Percentiles rank a stretch among this genome's conserved stretches.
These are phyloP conservation scores for Urocitellus parryii DNA, from an alignment of 2,113 vertebrate species.

Conservation along the genomic window DNA sequence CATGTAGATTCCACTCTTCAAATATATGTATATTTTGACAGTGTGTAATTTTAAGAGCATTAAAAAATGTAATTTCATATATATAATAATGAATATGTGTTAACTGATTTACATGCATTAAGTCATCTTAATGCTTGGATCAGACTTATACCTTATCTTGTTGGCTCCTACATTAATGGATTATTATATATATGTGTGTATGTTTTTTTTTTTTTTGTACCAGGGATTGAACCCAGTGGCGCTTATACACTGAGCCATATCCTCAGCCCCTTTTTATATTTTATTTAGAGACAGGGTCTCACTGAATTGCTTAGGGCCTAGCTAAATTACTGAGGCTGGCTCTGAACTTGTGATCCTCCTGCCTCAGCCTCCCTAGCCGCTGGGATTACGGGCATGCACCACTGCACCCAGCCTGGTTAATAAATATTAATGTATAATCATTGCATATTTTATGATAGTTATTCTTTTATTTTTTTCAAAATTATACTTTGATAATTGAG, in stretches of 20 bases:
- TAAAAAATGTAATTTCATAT: neutral
- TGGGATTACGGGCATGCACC: no score
- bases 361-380: no score
- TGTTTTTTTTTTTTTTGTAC: neutral
- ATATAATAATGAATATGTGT: neutral
- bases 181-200: neutral
- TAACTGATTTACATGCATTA: neutral
- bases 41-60: neutral
- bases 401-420: no score
- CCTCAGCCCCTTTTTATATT: no score
- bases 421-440: no score
- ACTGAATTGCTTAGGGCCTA: no score
- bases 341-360: no score
- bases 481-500: slow-evolving; percentile 11
- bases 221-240: no score
- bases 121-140: neutral
- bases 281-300: no score
- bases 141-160: neutral
- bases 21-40: neutral
- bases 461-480: slow-evolving; percentile 50
- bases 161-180: neutral
- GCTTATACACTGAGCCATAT: no score
- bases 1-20: neutral
- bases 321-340: no score
- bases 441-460: neutral